Evolutionary conservation across 2,888 invertebrate genomes (phyloP).

Genomic region (Xanthorhoe designata): DNA sequence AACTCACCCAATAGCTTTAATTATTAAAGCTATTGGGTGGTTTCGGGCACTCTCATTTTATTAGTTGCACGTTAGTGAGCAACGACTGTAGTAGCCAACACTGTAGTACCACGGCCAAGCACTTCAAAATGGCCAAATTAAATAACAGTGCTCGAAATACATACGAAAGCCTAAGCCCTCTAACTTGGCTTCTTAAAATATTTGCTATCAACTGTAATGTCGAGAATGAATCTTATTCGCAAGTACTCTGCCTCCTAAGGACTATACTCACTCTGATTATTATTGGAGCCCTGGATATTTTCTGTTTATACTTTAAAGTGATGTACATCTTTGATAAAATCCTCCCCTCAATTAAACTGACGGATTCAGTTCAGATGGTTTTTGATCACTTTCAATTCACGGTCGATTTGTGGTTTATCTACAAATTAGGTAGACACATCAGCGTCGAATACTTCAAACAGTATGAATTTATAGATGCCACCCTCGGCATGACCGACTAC

Average conservation of each 20-base stretch:
- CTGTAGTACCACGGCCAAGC: not conserved
- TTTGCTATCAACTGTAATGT: slow-evolving; percentile 58
- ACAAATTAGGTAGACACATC: slow-evolving; percentile 62
- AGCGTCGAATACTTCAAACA: slow-evolving; percentile 62
- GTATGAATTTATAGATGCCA: slow-evolving; percentile 61
- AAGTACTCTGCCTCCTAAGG: slow-evolving; percentile 21
- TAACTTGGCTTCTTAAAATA: slow-evolving; percentile 57
- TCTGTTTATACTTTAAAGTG: slow-evolving; percentile 60
- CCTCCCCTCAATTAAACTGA: slow-evolving; percentile 60
- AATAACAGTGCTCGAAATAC: slow-evolving; percentile 32
- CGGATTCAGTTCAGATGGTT: slow-evolving; percentile 63
- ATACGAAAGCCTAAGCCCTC: slow-evolving; percentile 49
- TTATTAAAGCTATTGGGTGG: not conserved
- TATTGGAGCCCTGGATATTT: slow-evolving; percentile 52
- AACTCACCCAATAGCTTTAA: too few relatives aligned
- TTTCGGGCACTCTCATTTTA: slow-evolving; percentile 11
- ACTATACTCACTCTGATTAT: slow-evolving; percentile 28
- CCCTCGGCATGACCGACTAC: slow-evolving; percentile 55
- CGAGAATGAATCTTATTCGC: slow-evolving; percentile 25
- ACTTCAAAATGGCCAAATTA: slow-evolving; percentile 9
- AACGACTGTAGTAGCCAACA: not conserved
- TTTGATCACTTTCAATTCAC: slow-evolving; percentile 65
- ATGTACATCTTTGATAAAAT: slow-evolving; percentile 48
- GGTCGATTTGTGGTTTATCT: slow-evolving; percentile 65
- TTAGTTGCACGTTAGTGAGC: slow-evolving; percentile 15